phyloP scores from a whole-genome alignment of 2,113 vertebrate genomes.

The Ascaphus truei region DNA sequence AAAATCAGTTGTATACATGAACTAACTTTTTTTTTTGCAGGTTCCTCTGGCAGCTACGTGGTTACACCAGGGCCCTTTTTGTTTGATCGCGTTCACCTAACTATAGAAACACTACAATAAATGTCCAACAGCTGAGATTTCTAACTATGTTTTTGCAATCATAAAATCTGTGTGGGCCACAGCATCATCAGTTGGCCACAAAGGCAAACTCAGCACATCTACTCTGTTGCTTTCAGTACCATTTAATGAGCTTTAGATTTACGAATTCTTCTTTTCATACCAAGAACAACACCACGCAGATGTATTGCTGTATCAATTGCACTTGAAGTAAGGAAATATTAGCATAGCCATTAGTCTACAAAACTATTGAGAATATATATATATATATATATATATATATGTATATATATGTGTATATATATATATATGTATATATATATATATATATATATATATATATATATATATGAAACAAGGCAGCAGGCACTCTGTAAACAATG shows the following conservation, averaged over 20 bases:
- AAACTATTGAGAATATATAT: too few relatives aligned
- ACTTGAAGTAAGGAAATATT: slow-evolving; percentile 34
- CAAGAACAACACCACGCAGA: slow-evolving; percentile 22
- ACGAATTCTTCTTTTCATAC: slow-evolving; percentile 24
- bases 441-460: too few relatives aligned
- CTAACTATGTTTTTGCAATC: neutral
- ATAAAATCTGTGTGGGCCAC: slow-evolving; percentile 20
- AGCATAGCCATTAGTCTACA: neutral
- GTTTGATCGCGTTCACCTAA: neutral
- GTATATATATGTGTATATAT: too few relatives aligned
- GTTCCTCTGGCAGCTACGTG: neutral
- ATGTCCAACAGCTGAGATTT: slow-evolving; percentile 3
- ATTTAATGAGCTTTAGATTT: slow-evolving; percentile 27
- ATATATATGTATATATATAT: too few relatives aligned
- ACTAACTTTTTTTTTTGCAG: too few relatives aligned
- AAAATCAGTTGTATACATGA: too few relatives aligned
- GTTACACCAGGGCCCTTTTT: neutral
- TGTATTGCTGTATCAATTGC: slow-evolving; percentile 20
- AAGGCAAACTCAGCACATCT: slow-evolving; percentile 18
- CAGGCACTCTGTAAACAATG: too few relatives aligned
- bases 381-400: too few relatives aligned
- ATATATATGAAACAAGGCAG: too few relatives aligned
- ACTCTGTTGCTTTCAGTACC: neutral
- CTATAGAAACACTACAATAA: neutral
- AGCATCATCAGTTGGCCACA: slow-evolving; percentile 14